Conservation (phyloP, 2,888 invertebrate genomes). For the Lasioglossum pauxillum region DNA sequence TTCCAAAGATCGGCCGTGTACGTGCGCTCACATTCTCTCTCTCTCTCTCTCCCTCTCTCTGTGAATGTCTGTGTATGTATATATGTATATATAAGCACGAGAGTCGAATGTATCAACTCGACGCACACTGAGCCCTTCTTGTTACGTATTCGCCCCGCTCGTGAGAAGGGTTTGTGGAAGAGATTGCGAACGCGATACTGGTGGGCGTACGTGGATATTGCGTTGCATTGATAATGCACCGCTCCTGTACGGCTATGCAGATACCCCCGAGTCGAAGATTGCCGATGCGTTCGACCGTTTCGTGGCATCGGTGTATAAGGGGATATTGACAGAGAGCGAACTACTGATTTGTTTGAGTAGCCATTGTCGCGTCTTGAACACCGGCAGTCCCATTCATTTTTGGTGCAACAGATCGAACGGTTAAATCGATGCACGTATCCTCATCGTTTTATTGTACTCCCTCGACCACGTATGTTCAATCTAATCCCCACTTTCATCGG, state of each 20-base stretch:
- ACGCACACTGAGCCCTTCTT: constrained; percentile 8
- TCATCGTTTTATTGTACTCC: neutral
- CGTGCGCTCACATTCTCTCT: constrained; percentile 8
- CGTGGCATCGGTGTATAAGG: constrained; percentile 14
- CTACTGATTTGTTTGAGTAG: neutral
- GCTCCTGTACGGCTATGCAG: constrained; percentile 26
- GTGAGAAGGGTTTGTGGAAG: constrained; percentile 57
- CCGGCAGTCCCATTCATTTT: neutral
- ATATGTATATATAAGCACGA: neutral
- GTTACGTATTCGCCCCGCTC: constrained; percentile 28
- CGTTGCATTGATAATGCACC: constrained; percentile 53
- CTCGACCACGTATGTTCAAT: neutral
- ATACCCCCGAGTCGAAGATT: constrained; percentile 45
- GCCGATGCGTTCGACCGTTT: constrained; percentile 42
- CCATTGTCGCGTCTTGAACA: neutral
- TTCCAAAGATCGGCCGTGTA: constrained; percentile 49
- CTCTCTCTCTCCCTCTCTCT: no score
- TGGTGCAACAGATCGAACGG: neutral
- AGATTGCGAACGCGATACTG: constrained; percentile 53
- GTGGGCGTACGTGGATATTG: constrained; percentile 49
- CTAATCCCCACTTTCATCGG: neutral
- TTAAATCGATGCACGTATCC: neutral
- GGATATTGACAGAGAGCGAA: constrained; percentile 28
- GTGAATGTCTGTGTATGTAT: neutral
- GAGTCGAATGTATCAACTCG: constrained; percentile 11